Conservation (phyloP, 2,888 invertebrate species). For the Drosophila yooni region DNA sequence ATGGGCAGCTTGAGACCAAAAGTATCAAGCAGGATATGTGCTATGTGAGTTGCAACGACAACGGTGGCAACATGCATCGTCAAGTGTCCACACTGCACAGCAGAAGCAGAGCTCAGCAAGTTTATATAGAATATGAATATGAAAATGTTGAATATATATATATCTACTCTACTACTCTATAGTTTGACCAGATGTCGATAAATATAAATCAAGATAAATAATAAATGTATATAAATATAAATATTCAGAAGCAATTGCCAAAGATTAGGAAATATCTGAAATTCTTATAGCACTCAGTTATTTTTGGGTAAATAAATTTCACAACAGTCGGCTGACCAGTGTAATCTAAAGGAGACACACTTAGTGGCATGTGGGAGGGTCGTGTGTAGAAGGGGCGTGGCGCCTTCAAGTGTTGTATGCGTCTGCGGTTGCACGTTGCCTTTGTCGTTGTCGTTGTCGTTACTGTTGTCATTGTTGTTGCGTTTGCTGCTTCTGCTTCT, state of each 20-base stretch:
- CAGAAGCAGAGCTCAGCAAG: slow-evolving; percentile 24
- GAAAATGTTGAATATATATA: background rate
- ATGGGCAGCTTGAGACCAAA: slow-evolving; percentile 1
- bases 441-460: slow-evolving; percentile 12
- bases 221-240: too few relatives aligned
- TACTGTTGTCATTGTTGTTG: slow-evolving; percentile 20
- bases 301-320: background rate
- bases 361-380: background rate
- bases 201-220: too few relatives aligned
- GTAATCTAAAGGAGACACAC: slow-evolving; percentile 45
- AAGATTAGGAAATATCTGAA: background rate
- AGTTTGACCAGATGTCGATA: background rate
- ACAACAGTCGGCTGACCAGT: slow-evolving; percentile 39
- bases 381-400: background rate
- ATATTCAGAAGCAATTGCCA: background rate
- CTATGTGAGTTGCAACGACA: slow-evolving; percentile 44
- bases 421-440: slow-evolving; percentile 55
- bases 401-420: slow-evolving; percentile 63
- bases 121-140: background rate
- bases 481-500: slow-evolving; percentile 13
- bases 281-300: background rate
- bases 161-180: background rate
- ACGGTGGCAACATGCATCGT: slow-evolving; percentile 60
- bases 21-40: slow-evolving; percentile 10
- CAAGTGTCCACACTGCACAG: slow-evolving; percentile 48